phyloP scores from a whole-genome alignment of 2,113 vertebrate genomes.

The Corydoras maculifer region DNA sequence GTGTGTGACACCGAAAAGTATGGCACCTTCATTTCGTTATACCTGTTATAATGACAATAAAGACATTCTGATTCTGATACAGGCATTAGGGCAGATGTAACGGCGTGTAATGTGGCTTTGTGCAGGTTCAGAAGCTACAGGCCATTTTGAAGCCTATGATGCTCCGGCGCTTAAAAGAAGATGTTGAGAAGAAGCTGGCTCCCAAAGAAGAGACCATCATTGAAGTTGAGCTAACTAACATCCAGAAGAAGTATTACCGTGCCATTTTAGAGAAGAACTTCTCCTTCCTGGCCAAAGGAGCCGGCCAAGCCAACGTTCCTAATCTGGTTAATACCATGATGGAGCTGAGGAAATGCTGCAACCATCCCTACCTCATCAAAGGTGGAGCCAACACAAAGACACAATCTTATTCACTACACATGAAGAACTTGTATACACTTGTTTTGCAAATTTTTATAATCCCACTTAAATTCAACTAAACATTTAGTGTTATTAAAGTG shows the following conservation, averaged over 20 bases:
- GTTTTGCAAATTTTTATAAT: too few relatives aligned
- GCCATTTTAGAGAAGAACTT: slow-evolving; percentile 98
- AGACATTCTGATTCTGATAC: too few relatives aligned
- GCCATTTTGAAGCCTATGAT: slow-evolving; percentile 98
- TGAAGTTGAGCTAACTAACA: slow-evolving; percentile 97
- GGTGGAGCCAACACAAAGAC: slow-evolving; percentile 58
- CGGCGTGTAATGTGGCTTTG: slow-evolving; percentile 6
- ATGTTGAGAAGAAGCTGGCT: slow-evolving; percentile 96
- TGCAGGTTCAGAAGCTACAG: slow-evolving; percentile 93
- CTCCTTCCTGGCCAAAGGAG: slow-evolving; percentile 94
- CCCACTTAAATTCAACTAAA: too few relatives aligned
- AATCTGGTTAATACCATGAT: slow-evolving; percentile 99
- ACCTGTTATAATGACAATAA: too few relatives aligned
- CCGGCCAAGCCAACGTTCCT: slow-evolving; percentile 90
- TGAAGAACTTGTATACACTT: too few relatives aligned
- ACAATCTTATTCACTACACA: too few relatives aligned
- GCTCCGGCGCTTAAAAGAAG: slow-evolving; percentile 93
- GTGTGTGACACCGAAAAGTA: too few relatives aligned
- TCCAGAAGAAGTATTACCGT: slow-evolving; percentile 98
- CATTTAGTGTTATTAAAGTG: too few relatives aligned
- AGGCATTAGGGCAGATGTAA: too few relatives aligned
- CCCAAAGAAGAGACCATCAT: slow-evolving; percentile 98
- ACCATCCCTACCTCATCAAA: slow-evolving; percentile 99
- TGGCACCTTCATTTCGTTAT: too few relatives aligned
- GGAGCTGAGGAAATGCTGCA: slow-evolving; percentile 97